phyloP scores from a whole-genome alignment of 2,888 invertebrate species.

The Chesias legatella region DNA sequence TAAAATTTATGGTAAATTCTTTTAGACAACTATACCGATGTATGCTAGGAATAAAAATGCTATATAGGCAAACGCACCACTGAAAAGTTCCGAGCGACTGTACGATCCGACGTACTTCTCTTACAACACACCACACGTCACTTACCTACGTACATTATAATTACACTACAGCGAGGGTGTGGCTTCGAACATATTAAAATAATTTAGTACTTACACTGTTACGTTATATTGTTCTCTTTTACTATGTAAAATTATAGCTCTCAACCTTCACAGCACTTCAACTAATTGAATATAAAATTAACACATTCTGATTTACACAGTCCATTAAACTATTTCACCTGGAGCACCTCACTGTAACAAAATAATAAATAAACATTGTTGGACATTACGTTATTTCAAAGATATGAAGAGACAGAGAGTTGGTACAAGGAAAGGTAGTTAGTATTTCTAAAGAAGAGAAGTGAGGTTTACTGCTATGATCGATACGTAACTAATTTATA shows the following conservation, averaged over 20 bases:
- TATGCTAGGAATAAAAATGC: constrained; percentile 9
- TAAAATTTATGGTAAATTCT: constrained; percentile 19
- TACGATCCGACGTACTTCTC: constrained; percentile 46
- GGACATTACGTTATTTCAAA: too few relatives aligned
- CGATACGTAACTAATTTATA: too few relatives aligned
- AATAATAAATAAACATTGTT: too few relatives aligned
- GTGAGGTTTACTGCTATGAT: too few relatives aligned
- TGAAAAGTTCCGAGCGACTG: constrained; percentile 45
- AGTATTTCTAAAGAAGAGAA: too few relatives aligned
- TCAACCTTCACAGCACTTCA: constrained; percentile 67
- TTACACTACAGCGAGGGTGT: constrained; percentile 67
- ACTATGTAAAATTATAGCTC: constrained; percentile 66
- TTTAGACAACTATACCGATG: constrained; percentile 7
- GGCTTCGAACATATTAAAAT: constrained; percentile 74
- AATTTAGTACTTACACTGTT: constrained; percentile 75
- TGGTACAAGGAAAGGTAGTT: too few relatives aligned
- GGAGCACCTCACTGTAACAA: constrained; percentile 54
- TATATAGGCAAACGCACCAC: constrained; percentile 32
- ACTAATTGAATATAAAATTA: constrained; percentile 49
- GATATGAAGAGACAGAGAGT: too few relatives aligned
- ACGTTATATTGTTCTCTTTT: constrained; percentile 39
- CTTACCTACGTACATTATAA: constrained; percentile 54
- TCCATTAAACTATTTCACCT: constrained; percentile 19
- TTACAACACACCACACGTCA: constrained; percentile 61
- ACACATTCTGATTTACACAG: constrained; percentile 28